Conservation (phyloP, 1,140 invertebrate species). For the Drosophila suzukii region DNA sequence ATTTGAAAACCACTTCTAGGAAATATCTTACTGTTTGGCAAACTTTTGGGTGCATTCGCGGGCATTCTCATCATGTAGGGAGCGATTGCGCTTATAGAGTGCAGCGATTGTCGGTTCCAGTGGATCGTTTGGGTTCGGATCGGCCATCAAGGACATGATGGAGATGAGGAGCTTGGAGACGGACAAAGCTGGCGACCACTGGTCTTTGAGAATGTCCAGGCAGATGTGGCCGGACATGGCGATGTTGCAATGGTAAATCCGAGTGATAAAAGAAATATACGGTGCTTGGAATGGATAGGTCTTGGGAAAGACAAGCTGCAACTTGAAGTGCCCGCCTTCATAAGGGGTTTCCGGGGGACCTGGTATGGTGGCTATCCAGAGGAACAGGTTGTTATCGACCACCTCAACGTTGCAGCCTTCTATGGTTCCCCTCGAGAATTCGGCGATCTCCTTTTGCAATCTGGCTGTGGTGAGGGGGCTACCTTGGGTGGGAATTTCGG, state of each 20-base stretch:
- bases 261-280: constrained; percentile 91
- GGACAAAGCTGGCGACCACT: constrained; percentile 98
- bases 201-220: constrained; percentile 91
- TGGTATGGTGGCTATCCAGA: constrained; percentile 28
- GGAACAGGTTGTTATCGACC: constrained; percentile 2
- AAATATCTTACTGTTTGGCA: constrained; percentile 85
- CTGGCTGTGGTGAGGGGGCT: neutral
- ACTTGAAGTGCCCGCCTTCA: constrained; percentile 90
- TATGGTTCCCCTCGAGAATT: neutral
- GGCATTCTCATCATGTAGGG: constrained; percentile 96
- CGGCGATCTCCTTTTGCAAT: constrained; percentile 1
- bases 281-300: constrained; percentile 92
- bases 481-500: neutral
- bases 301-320: constrained; percentile 90
- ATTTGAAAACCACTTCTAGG: constrained; percentile 46
- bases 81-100: constrained; percentile 93
- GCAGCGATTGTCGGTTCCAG: constrained; percentile 97
- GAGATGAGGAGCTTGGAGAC: constrained; percentile 97
- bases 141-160: constrained; percentile 97
- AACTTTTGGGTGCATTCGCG: constrained; percentile 97
- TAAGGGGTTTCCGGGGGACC: constrained; percentile 91
- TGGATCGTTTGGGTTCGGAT: constrained; percentile 98
- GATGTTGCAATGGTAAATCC: constrained; percentile 93
- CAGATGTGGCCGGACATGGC: constrained; percentile 90
- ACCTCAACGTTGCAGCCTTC: constrained; percentile 17